Evolutionary conservation across 2,888 invertebrate genomes (phyloP), one percentile per base, ranked within the genome.

Genomic region (Drosophila mayaguana): DNA sequence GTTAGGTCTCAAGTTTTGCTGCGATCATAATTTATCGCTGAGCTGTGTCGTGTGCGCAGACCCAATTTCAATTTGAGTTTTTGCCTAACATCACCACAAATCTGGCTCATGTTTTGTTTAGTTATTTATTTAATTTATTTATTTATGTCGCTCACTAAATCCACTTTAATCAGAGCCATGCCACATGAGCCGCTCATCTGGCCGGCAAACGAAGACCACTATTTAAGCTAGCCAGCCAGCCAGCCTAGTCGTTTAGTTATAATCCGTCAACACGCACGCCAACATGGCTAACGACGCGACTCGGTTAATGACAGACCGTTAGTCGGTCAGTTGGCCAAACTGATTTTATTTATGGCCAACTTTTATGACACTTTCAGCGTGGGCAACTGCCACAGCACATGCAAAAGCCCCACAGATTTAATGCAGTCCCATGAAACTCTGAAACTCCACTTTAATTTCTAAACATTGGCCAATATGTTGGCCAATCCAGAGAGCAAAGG

Each of bases 21-120:
- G 85, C 85, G 85, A 83, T 89, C 83, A 88, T 83, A 88, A 83
- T 83, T 83, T 83, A 83, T 83, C 53, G 88, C 63, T 60, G 67
- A 60, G 67, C 55, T 54, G 60, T 63, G 62, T 63, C 63, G 43
- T 64, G 57, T 63, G 53, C 40, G 32, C 55, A 34, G 63, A 54
- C 65, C 79, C 56, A 81, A 61, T 88, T 89, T 85, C 88, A 81
- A 89, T 83, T 85, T 89, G 73, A 78, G 82, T 81, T 84, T 74
- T 81, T 64, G 72, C 67, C 84, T 68, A 64, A 75, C 63, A 59
- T 59, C 38, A 53, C 70, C 78, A 66, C 73, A 78, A 78, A 69
- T 78, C 77, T 73, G 68, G 73, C 65, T 66, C 73, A 73, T 67
- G 69, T 59, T 59, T 59, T 69, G 64, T 61, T 70, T 55, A 55